Evolutionary conservation across 2,113 vertebrate genomes (phyloP), one percentile per base, ranked within the genome.

Genomic region (Coturnix japonica): DNA sequence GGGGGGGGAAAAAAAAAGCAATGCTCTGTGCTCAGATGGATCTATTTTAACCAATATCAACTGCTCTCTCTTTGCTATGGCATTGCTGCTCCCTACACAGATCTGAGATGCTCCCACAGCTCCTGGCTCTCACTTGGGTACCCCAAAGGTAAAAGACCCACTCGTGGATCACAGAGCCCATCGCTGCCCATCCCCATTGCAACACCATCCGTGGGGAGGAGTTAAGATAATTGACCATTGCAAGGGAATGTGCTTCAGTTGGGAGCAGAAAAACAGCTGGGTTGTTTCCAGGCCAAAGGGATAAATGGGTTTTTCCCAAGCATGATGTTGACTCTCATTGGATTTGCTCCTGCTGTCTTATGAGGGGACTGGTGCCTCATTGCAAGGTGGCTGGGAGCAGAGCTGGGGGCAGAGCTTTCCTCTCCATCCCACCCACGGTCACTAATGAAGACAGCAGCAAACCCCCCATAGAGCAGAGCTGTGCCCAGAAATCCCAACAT

Each of bases 21-120:
- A 43, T 61, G 18, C 49, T 53, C 64, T 28, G 22, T 46, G 53
- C 67, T 89, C 30, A 74, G 25, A 49, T 65, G 92, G 77, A 86
- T 47, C 69, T 65, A 47, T 53, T 95, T 94, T 88, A 93, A 89
- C 89, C 84, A 87, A 87, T 73, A 95, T 93, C 94, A 95, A 81
- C 88, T 60, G 63, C 85, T 80, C 41, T 41, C 19, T 89, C 74
- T 53, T 53, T 53, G 51, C 51, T 30, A 15, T 5, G 26, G 26
- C 51, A 6, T 26, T 30, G 51, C 51, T 28, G 26, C 51, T 30
- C 51, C 51, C 13, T 26, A 13, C 51, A 30, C 26, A 53, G 51
- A 26, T 30, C 51, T 17, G 26, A 17, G 51, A 30, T 53, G 51
- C 51, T 30, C 26, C 8, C 35, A 16, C 59, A 13, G 43, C 73